Evolutionary conservation across 2,113 vertebrate genomes (phyloP).

Genomic region (Campylomormyrus tamandua): DNA sequence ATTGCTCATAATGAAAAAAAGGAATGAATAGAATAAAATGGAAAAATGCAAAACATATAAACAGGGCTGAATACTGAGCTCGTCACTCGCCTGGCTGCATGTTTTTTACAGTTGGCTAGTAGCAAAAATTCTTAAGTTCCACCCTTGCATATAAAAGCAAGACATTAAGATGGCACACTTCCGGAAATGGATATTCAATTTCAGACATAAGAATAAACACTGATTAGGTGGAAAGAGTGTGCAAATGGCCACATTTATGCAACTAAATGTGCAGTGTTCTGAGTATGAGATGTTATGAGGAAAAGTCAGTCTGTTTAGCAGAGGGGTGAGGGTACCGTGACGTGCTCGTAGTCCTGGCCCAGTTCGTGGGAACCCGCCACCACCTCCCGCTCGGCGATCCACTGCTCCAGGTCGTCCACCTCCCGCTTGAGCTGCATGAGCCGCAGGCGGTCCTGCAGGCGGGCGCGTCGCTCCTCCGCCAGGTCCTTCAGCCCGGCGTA

Average conservation of each 20-base stretch:
- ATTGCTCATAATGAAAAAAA: not conserved
- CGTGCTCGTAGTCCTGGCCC: constrained; percentile 93
- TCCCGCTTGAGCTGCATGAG: constrained; percentile 87
- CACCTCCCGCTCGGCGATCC: constrained; percentile 89
- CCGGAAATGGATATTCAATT: not conserved
- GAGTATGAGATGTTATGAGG: not conserved
- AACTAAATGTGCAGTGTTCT: not conserved
- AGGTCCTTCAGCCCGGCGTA: constrained; percentile 82
- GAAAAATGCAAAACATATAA: not conserved
- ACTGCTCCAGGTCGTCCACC: constrained; percentile 90
- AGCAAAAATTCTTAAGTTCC: too few relatives aligned
- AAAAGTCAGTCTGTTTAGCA: not conserved
- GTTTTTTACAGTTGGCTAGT: too few relatives aligned
- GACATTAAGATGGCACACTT: not conserved
- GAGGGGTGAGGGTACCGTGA: constrained; percentile 62
- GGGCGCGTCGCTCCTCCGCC: constrained; percentile 71
- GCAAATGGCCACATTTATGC: not conserved
- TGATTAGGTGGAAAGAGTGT: not conserved
- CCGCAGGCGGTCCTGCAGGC: constrained; percentile 79
- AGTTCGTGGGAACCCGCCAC: constrained; percentile 90
- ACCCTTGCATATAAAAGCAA: not conserved
- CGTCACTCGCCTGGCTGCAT: too few relatives aligned
- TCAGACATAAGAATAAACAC: not conserved
- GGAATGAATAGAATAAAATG: not conserved
- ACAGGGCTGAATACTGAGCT: not conserved